Percentiles rank a stretch among this genome's conserved stretches.
phyloP scores from a whole-genome alignment of 1,140 invertebrate species.

The Orussus abietinus region DNA sequence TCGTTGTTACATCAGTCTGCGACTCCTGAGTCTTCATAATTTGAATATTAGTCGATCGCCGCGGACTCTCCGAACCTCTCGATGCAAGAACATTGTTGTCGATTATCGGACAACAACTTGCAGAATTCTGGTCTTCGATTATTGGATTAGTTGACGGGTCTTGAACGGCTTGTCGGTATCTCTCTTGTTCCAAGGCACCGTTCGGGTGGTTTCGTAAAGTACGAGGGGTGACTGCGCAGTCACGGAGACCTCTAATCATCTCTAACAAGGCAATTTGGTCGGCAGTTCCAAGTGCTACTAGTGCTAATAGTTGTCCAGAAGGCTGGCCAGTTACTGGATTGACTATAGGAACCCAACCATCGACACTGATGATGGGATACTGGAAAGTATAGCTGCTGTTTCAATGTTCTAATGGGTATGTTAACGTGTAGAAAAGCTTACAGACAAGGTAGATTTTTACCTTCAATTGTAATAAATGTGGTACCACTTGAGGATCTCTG shows the following conservation, averaged over 20 bases:
- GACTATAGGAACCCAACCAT: conserved; percentile 57
- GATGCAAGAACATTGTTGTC: neutral
- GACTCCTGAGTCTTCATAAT: conserved; percentile 33
- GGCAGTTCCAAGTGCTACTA: conserved; percentile 59
- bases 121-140: conserved; percentile 4
- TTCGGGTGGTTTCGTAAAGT: conserved; percentile 5
- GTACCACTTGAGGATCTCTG: conserved; percentile 55
- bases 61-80: too few relatives aligned
- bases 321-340: conserved; percentile 44
- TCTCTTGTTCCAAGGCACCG: neutral
- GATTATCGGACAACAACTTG: neutral
- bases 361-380: conserved; percentile 60
- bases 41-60: too few relatives aligned
- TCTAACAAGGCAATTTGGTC: conserved; percentile 58
- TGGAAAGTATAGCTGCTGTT: too few relatives aligned
- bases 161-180: too few relatives aligned
- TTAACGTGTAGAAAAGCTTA: conserved; percentile 6
- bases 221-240: conserved; percentile 27
- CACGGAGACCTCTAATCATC: conserved; percentile 51
- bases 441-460: conserved; percentile 18
- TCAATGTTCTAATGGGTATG: conserved; percentile 7
- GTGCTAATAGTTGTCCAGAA: conserved; percentile 54
- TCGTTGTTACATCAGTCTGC: conserved; percentile 41
- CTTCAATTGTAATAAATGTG: conserved; percentile 49
- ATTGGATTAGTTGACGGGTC: too few relatives aligned